phyloP scores from a whole-genome alignment of 2,113 vertebrate species.

The Henicopernis longicauda region DNA sequence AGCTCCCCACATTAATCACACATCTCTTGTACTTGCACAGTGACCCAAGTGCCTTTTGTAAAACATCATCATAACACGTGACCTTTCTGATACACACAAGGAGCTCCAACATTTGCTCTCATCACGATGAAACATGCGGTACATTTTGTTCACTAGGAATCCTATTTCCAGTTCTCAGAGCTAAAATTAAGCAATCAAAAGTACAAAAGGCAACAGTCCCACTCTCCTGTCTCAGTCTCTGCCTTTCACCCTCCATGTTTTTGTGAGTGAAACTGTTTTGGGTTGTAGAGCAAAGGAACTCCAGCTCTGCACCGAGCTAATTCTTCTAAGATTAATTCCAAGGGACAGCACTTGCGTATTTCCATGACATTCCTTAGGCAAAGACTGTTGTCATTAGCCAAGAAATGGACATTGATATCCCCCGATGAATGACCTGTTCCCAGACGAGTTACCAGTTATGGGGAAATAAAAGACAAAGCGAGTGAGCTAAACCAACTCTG shows the following conservation, averaged over 20 bases:
- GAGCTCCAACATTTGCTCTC: not conserved
- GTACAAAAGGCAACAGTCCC: not conserved
- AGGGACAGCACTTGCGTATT: not conserved
- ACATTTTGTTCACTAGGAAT: not conserved
- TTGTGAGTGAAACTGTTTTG: not conserved
- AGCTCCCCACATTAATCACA: not conserved
- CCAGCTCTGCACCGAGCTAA: not conserved
- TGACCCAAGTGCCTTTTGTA: not conserved
- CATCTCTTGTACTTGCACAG: not conserved
- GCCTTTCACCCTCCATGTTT: not conserved
- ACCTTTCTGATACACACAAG: not conserved
- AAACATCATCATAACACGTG: not conserved
- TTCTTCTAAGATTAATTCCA: not conserved
- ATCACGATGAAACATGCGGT: fast-evolving
- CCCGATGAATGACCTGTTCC: not conserved
- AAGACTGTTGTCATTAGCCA: not conserved
- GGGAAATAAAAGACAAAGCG: not conserved
- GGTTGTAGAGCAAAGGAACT: not conserved
- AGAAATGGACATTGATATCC: not conserved
- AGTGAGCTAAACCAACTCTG: not conserved
- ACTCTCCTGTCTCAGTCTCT: not conserved
- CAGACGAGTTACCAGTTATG: not conserved
- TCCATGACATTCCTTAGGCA: not conserved
- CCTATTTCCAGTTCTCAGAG: not conserved
- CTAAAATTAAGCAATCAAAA: not conserved